Evolutionary conservation across 2,797 vertebrate genomes (phyloP), one percentile per base, ranked within the genome.

Genomic region (Sebastiscus tertius): DNA sequence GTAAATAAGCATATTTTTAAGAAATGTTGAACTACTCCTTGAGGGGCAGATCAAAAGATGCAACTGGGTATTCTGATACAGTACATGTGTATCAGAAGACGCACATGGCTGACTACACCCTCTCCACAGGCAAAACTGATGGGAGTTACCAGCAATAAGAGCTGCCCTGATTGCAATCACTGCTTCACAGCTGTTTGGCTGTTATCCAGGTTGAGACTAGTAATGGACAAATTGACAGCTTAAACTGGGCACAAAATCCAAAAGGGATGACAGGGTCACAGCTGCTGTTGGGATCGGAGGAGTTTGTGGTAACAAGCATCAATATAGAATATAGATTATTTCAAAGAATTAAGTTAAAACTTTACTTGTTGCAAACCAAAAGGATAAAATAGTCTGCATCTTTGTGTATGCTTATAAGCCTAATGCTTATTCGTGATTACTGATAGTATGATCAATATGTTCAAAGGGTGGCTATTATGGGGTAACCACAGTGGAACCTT

Each of bases 171-270:
- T 10, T 72, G 18, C 31, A 73, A 56, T 70, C 64, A 61, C 31
- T 24, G 59, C 34, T 54, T 63, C 46, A 66, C 81, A 82, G 74
- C 63, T 86, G 70, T 76, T 76, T 67, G 80, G 82, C 55, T 39
- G 54, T 36, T n/a, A 24, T 71, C 68, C 84, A 83, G 29, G 60
- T 67, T 49, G 62, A 60, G 59, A 49, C 52, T 7, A 11, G 33
- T 33, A 18, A 68, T 13, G 64, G 8, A 49, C 0, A 10, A 36
- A 68, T 6, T 60, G 16, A 3, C 55, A 71, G 65, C 65, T 77
- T 74, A 62, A 70, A 80, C 54, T 54, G 24, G 5, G 5, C 33
- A 29, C 12, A 82, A 7, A 55, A 62, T 12, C 16, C 27, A 60
- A 29, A 33, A 11, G 4, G 29, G 31, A n/a, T 10, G 16, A 33